Base-by-base conservation (phyloP, 2,113 vertebrate species). In the Polyodon spathula region DNA sequence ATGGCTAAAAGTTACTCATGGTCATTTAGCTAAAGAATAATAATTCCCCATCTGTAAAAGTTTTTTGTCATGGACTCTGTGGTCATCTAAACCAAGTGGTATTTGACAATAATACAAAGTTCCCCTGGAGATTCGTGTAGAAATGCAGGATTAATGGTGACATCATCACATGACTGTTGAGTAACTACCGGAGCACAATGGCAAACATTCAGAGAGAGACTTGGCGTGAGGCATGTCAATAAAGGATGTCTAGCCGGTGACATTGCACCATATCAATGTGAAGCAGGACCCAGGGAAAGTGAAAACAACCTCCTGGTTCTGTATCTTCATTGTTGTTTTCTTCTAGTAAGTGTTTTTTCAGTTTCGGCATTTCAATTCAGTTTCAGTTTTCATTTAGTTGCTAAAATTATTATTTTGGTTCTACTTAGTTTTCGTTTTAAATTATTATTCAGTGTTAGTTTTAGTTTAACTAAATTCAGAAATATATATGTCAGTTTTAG, bases 61-160 rank as follows among this genome's bases (percentile, higher is more conserved):
- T 48, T 61, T 50, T 63, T 43, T 63, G 43, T 71, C 52, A 67
- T 64, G 10, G 42, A 56, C 58, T 56, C 59, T 60, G 62, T 66
- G n/a, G n/a, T n/a, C n/a, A n/a, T n/a, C n/a, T n/a, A n/a, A n/a
- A n/a, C n/a, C n/a, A n/a, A n/a, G n/a, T n/a, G n/a, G n/a, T n/a
- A 4, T 50, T 50, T 5, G 46, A 12, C 11, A 12, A 50, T n/a
- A 50, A 12, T 50, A n/a, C 46, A 4, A 14, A 5, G n/a, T 10
- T 50, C n/a, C 4, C 11, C 46, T 12, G 11, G 11, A n/a, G 46
- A 5, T 50, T 12, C 4, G 5, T 50, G 8, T 11, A n/a, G 48
- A 50, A n/a, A 11, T 2, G 2, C 12, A 11, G 4, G 12, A n/a
- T 6, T 14, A n/a, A 10, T 50, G 48, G 3, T 50, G 48, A n/a